Conservation (phyloP, 1,140 invertebrate species). For the Lineus longissimus region DNA sequence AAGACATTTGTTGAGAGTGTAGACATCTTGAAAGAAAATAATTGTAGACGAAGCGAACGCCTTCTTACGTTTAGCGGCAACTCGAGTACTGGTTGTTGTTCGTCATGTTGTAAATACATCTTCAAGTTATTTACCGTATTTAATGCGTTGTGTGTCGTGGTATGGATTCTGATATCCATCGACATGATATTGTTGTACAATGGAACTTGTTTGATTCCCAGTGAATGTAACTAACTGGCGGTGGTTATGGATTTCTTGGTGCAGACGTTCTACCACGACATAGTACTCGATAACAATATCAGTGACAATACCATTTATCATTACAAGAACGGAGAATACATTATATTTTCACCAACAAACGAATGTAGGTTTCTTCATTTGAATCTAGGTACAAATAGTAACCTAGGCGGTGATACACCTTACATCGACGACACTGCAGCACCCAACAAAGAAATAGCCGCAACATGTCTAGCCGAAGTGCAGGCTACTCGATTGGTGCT, state of each 20-base stretch:
- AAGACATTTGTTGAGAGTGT: background rate
- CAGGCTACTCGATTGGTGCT: background rate
- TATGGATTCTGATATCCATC: background rate
- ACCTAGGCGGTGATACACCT: background rate
- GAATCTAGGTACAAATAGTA: background rate
- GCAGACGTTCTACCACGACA: background rate
- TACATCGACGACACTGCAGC: background rate
- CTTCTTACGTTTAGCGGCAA: background rate
- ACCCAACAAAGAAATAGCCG: background rate
- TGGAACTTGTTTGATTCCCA: background rate
- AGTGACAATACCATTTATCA: too few species aligned
- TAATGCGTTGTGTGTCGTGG: background rate
- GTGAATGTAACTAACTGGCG: background rate
- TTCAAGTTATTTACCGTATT: conserved; percentile 1
- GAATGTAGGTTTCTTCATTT: background rate
- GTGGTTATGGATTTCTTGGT: background rate
- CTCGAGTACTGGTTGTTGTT: background rate
- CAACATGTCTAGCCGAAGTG: background rate
- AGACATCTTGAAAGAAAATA: background rate
- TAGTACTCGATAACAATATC: background rate
- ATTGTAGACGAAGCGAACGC: background rate
- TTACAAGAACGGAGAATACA: background rate
- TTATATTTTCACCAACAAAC: background rate
- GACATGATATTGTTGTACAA: conserved; percentile 2
- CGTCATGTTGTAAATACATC: background rate